These are phyloP conservation scores for Siniperca obscura DNA, from an alignment of 2,797 vertebrate genomes.

Conservation along the genomic window DNA sequence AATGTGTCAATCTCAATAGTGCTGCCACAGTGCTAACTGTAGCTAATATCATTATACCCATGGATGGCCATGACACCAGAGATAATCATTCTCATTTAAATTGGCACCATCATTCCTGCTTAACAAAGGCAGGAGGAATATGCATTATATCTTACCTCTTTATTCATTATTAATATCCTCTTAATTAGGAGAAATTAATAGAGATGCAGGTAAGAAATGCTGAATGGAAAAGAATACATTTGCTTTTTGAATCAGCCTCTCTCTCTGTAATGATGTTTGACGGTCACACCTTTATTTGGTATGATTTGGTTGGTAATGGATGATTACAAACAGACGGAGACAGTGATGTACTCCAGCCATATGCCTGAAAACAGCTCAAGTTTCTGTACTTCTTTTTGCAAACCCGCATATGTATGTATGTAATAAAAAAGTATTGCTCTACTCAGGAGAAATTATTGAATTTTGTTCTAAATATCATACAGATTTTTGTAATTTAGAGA, in stretches of 20 bases:
- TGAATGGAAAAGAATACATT: conserved; percentile 50
- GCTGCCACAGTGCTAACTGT: conserved; percentile 26
- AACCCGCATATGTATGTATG: conserved; percentile 5
- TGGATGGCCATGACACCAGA: conserved; percentile 29
- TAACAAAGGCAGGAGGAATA: conserved; percentile 50
- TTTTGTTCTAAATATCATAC: neutral
- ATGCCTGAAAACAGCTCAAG: conserved; percentile 9
- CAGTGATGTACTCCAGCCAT: conserved; percentile 3
- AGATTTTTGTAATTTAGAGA: neutral
- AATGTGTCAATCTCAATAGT: conserved; percentile 45
- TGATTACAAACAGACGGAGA: conserved; percentile 7
- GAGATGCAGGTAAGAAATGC: conserved; percentile 41
- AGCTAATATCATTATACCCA: conserved; percentile 36
- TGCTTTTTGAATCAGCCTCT: conserved; percentile 45
- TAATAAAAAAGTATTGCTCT: neutral
- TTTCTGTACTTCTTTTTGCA: conserved; percentile 2
- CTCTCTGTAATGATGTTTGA: conserved; percentile 21
- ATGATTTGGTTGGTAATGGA: conserved; percentile 22
- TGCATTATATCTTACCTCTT: conserved; percentile 39
- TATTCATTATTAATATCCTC: conserved; percentile 67
- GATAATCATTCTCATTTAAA: conserved; percentile 36
- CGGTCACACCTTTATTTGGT: conserved; percentile 17
- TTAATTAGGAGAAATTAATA: conserved; percentile 51
- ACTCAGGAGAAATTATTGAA: neutral
- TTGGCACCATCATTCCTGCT: conserved; percentile 46